A percentile compares a stretch with the other conserved stretches of the same genome.
Conservation (phyloP, 92 coral and sea anemone genomes). For the Isaurus tuberculatus region DNA sequence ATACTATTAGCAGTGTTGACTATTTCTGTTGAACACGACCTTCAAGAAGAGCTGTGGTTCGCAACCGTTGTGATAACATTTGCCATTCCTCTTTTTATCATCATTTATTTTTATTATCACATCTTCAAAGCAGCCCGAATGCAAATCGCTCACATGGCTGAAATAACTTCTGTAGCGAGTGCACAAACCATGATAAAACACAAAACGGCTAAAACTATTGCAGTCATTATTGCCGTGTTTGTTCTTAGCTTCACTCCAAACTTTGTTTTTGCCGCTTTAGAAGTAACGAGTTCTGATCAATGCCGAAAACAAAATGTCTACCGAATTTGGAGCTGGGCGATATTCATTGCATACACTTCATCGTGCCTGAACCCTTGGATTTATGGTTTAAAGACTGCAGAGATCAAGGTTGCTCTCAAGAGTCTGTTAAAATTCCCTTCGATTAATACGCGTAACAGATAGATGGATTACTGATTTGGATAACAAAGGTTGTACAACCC, state of each 20-base stretch:
- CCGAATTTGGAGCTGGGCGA: constrained; percentile 26
- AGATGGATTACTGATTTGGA: too few species aligned
- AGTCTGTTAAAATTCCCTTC: background rate
- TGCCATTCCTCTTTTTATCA: background rate
- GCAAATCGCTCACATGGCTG: background rate
- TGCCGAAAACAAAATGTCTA: background rate
- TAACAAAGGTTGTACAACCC: too few species aligned
- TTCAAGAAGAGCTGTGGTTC: constrained; percentile 1
- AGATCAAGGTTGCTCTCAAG: background rate
- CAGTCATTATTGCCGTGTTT: constrained; percentile 5
- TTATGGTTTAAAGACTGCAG: constrained; percentile 15
- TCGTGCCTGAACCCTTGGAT: constrained; percentile 33
- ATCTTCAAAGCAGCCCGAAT: background rate
- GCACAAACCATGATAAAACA: background rate
- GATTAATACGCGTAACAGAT: too few species aligned
- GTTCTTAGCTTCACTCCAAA: constrained; percentile 15
- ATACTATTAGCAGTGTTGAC: background rate
- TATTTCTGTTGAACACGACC: background rate
- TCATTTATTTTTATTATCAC: background rate
- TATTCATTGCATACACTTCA: constrained; percentile 3
- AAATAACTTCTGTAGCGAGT: background rate
- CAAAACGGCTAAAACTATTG: constrained; percentile 13
- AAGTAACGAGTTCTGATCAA: background rate
- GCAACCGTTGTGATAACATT: background rate
- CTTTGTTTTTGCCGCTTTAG: constrained; percentile 17